Conservation (phyloP, 2,888 invertebrate genomes). For the Argyresthia albistria region DNA sequence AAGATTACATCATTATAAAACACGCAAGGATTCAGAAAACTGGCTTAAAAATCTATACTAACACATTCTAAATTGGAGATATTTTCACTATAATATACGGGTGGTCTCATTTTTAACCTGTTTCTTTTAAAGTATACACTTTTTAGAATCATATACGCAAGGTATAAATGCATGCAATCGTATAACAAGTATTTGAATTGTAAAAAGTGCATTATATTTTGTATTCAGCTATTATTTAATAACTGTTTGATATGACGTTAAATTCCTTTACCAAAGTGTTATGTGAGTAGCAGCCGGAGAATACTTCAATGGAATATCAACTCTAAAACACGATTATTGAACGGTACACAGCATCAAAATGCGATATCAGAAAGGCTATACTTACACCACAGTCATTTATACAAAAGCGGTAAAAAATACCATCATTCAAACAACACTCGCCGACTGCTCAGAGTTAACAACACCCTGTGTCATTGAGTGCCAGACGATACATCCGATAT, state of each 20-base stretch:
- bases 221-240: neutral
- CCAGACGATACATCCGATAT: too few species aligned
- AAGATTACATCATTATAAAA: conserved; percentile 38
- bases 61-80: conserved; percentile 2
- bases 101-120: conserved; percentile 6
- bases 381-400: too few species aligned
- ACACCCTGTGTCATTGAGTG: too few species aligned
- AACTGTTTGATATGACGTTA: conserved; percentile 1
- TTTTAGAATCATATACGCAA: conserved; percentile 2
- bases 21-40: conserved; percentile 23
- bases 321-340: neutral
- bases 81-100: neutral
- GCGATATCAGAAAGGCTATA: too few species aligned
- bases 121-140: neutral
- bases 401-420: too few species aligned
- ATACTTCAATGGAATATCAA: neutral
- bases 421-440: too few species aligned
- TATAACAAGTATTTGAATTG: neutral
- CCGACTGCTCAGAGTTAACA: too few species aligned
- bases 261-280: neutral
- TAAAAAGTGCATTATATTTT: neutral
- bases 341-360: too few species aligned
- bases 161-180: conserved; percentile 1
- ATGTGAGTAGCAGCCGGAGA: neutral
- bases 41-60: conserved; percentile 19